Conservation (phyloP, 2,888 invertebrate species). For the Rutpela maculata region DNA sequence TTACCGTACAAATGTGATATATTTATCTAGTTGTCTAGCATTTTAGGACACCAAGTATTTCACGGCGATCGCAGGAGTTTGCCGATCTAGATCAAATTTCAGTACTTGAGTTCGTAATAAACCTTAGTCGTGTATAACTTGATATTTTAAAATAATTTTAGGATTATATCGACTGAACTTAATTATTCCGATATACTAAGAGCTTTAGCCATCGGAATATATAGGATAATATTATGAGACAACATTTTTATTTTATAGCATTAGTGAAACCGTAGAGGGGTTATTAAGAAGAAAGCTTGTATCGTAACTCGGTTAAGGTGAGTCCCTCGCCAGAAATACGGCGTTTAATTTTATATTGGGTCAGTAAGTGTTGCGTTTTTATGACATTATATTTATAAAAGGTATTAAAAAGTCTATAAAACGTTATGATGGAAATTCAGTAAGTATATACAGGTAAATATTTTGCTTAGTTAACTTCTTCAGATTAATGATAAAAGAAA, state of each 20-base stretch:
- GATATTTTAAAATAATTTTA: conserved; percentile 47
- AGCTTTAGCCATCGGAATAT: conserved; percentile 37
- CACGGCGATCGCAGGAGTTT: not conserved
- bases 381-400: no score
- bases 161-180: conserved; percentile 46
- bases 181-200: conserved; percentile 41
- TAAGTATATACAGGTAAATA: not conserved
- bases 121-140: conserved; percentile 36
- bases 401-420: no score
- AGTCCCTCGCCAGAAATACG: no score
- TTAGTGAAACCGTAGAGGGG: conserved; percentile 7
- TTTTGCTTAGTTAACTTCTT: no score
- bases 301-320: no score
- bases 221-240: conserved; percentile 34
- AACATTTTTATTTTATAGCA: conserved; percentile 30
- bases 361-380: no score
- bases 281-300: conserved; percentile 1
- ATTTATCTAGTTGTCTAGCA: not conserved
- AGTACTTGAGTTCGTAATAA: conserved; percentile 43
- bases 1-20: no score
- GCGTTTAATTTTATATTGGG: no score
- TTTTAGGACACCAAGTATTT: not conserved
- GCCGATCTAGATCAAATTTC: conserved; percentile 53
- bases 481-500: no score
- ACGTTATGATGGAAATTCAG: no score